Conservation (phyloP, 2,797 vertebrate genomes). For the Nyctibius grandis region DNA sequence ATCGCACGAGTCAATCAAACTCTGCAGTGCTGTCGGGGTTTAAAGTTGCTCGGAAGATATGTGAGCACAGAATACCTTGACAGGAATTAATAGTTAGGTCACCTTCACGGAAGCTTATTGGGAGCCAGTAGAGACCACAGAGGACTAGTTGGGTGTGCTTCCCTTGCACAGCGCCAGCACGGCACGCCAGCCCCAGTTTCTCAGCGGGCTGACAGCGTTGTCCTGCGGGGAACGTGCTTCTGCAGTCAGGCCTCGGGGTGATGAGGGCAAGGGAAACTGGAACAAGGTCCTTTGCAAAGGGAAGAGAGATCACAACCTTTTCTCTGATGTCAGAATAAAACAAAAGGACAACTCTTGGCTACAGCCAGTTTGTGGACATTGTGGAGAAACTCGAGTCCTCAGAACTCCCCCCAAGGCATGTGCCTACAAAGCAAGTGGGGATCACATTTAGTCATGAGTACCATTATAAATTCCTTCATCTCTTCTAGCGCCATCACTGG, state of each 20-base stretch:
- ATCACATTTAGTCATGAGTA: not conserved
- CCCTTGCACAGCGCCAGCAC: not conserved
- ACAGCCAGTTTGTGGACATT: not conserved
- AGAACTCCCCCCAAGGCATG: not conserved
- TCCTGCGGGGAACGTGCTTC: not conserved
- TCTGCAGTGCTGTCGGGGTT: rapidly evolving
- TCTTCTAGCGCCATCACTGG: not conserved
- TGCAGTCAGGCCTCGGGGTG: not conserved
- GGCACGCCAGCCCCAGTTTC: not conserved
- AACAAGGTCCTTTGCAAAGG: not conserved
- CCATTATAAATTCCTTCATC: not conserved
- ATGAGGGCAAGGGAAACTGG: not conserved
- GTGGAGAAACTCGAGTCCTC: not conserved
- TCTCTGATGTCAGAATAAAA: not conserved
- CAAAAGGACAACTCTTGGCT: not conserved
- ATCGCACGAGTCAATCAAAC: rapidly evolving
- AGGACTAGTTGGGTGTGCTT: not conserved
- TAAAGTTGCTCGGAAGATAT: not conserved
- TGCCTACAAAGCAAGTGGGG: not conserved
- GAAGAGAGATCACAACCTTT: not conserved
- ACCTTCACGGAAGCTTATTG: not conserved
- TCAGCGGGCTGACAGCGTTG: not conserved
- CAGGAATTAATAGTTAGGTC: not conserved
- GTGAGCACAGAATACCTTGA: not conserved
- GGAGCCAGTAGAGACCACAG: not conserved